These are phyloP conservation scores for Brevipalpus yothersi DNA, from an alignment of 1,140 invertebrate species.

Conservation along the genomic window DNA sequence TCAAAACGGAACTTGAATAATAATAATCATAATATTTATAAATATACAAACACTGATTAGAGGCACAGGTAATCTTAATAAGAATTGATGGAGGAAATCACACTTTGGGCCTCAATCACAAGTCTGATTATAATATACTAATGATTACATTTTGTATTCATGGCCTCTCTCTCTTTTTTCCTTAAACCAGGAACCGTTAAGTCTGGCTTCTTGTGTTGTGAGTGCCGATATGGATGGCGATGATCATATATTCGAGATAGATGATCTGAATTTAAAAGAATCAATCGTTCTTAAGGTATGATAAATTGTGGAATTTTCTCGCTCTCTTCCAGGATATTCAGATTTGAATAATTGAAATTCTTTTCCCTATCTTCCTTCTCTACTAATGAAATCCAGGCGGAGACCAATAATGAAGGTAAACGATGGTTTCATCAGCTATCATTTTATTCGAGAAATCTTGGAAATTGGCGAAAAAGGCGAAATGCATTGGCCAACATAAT, in stretches of 20 bases:
- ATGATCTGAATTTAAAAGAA: conserved; percentile 73
- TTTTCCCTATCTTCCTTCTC: background rate
- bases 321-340: background rate
- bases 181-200: conserved; percentile 31
- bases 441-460: conserved; percentile 64
- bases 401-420: conserved; percentile 53
- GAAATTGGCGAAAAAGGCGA: conserved; percentile 62
- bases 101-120: background rate
- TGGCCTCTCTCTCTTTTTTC: no score
- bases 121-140: background rate
- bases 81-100: no score
- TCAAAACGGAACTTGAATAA: no score
- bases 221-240: conserved; percentile 61
- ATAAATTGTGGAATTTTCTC: background rate
- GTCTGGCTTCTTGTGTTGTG: conserved; percentile 66
- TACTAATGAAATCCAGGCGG: conserved; percentile 36
- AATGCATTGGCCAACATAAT: conserved; percentile 85
- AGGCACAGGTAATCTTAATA: no score
- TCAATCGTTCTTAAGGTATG: conserved; percentile 76
- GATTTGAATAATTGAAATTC: background rate
- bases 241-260: conserved; percentile 70
- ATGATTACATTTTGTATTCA: no score
- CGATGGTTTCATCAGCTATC: conserved; percentile 70
- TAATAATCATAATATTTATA: no score
- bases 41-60: no score